A percentile compares a stretch with the other conserved stretches of the same genome.
phyloP scores from a whole-genome alignment of 2,888 invertebrate species.

The Plagodis dolabraria region DNA sequence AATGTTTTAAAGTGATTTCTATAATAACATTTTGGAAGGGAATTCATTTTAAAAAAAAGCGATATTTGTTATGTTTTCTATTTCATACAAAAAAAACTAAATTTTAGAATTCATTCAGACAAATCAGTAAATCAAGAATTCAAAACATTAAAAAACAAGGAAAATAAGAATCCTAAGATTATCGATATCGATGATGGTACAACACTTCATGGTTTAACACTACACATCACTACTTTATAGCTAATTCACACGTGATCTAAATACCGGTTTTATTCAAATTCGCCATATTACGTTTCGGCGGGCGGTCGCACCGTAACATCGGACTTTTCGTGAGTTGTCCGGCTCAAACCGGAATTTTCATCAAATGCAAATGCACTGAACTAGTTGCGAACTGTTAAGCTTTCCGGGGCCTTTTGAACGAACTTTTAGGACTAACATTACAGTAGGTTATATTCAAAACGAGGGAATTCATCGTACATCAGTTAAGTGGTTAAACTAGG shows the following conservation, averaged over 20 bases:
- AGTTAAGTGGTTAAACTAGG: too few relatives aligned
- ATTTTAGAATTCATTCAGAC: too few relatives aligned
- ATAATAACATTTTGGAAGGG: too few relatives aligned
- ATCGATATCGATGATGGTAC: constrained; percentile 11
- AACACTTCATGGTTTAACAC: constrained; percentile 19
- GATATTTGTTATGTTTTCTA: too few relatives aligned
- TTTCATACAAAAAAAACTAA: too few relatives aligned
- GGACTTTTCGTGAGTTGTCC: constrained; percentile 19
- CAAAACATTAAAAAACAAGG: too few relatives aligned
- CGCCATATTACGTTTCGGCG: constrained; percentile 33
- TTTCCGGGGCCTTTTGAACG: constrained; percentile 9
- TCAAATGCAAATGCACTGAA: constrained; percentile 49
- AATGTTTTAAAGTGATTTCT: too few relatives aligned
- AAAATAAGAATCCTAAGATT: neutral
- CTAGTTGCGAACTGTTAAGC: constrained; percentile 26
- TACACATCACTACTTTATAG: constrained; percentile 21
- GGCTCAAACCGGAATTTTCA: constrained; percentile 40
- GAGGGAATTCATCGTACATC: neutral
- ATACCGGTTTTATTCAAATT: constrained; percentile 51
- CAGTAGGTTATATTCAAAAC: neutral
- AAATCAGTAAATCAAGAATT: too few relatives aligned
- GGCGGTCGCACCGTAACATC: constrained; percentile 24
- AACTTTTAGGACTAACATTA: neutral
- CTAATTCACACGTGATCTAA: constrained; percentile 41
- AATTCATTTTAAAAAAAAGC: too few relatives aligned